Evolutionary conservation across 23 tunicate species (phyloP).

Genomic region (Halocynthia aurantium): DNA sequence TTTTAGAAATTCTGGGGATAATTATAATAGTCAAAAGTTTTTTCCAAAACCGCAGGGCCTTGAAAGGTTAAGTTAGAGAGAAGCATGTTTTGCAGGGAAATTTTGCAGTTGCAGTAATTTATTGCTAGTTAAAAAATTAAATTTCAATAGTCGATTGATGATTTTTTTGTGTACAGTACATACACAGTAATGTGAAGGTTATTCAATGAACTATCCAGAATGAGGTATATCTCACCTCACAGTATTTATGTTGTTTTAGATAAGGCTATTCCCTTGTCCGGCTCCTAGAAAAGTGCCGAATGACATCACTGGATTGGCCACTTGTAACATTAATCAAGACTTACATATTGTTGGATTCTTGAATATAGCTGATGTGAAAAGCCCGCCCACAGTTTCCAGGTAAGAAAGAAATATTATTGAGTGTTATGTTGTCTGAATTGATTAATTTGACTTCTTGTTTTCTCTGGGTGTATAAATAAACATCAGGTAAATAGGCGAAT

Average conservation of each 20-base stretch:
- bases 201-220: background rate
- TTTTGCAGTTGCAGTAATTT: no score
- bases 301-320: background rate
- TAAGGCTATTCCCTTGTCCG: slow-evolving; percentile 40
- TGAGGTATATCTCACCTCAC: background rate
- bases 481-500: no score
- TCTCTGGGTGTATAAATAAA: no score
- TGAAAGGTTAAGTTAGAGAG: background rate
- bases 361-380: slow-evolving; percentile 59
- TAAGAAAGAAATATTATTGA: background rate
- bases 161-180: no score
- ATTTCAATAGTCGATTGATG: background rate
- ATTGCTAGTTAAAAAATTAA: background rate
- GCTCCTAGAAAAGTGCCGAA: background rate
- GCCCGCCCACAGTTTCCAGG: slow-evolving; percentile 77
- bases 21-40: background rate
- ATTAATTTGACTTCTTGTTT: no score
- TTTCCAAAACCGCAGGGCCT: no score
- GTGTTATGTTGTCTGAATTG: background rate
- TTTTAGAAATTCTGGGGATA: background rate
- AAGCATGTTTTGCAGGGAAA: no score
- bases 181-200: no score
- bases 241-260: slow-evolving; percentile 8
- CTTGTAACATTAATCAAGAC: slow-evolving; percentile 5
- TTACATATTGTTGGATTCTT: slow-evolving; percentile 66